These are phyloP conservation scores for Accipiter virgatus DNA, from an alignment of 2,113 vertebrate genomes.

Conservation along the genomic window DNA sequence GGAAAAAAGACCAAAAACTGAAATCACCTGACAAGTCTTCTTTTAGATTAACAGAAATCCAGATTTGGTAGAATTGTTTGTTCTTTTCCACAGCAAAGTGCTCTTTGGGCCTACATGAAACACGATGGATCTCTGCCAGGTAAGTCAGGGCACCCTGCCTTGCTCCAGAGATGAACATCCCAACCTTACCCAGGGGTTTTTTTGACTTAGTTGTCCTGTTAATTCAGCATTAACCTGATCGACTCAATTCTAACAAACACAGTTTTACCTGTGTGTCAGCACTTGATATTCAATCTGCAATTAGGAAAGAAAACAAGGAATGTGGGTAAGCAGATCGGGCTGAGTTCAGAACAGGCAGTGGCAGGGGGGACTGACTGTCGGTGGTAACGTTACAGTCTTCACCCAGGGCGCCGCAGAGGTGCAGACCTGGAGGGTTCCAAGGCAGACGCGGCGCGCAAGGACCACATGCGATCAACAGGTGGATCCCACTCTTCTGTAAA, in stretches of 20 bases:
- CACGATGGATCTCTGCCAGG: not conserved
- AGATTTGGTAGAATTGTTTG: not conserved
- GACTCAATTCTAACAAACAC: not conserved
- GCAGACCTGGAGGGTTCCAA: not conserved
- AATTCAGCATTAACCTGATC: not conserved
- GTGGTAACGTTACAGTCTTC: not conserved
- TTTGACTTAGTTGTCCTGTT: not conserved
- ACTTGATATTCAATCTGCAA: not conserved
- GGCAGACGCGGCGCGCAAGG: fast-evolving
- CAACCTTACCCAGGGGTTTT: not conserved
- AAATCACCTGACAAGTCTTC: not conserved
- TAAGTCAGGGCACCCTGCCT: not conserved
- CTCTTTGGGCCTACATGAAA: not conserved
- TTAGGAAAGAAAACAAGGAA: not conserved
- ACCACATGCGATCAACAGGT: not conserved
- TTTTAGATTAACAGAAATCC: not conserved
- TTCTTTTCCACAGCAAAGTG: not conserved
- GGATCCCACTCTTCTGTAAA: not conserved
- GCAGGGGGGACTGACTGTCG: fast-evolving
- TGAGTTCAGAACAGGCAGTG: not conserved
- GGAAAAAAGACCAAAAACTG: not conserved
- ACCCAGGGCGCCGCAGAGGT: not conserved
- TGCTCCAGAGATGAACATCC: not conserved
- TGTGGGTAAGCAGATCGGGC: not conserved
- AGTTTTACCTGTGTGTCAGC: not conserved